These are phyloP conservation scores for Aethes cnicana DNA, from an alignment of 2,888 invertebrate genomes.

Conservation along the genomic window DNA sequence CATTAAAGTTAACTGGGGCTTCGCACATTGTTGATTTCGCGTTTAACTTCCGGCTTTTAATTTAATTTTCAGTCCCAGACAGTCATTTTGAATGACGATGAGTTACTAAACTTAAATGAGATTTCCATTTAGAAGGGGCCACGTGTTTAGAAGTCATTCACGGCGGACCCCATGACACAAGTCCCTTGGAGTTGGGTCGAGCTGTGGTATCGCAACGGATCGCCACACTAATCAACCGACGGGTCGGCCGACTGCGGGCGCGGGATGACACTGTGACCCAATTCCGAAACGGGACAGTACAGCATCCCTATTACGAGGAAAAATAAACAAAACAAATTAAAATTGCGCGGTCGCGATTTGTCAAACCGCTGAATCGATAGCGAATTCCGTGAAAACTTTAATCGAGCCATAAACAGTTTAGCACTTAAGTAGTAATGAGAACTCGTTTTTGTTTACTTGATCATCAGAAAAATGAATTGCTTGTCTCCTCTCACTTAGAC, in stretches of 20 bases:
- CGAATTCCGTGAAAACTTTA: background rate
- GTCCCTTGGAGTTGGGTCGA: conserved; percentile 30
- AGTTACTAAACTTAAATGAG: conserved; percentile 6
- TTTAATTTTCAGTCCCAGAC: background rate
- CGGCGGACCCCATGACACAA: conserved; percentile 37
- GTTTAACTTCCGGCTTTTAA: no score
- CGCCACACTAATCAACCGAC: no score
- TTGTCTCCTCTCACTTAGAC: no score
- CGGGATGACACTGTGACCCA: conserved; percentile 68
- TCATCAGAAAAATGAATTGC: no score
- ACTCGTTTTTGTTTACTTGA: conserved; percentile 16
- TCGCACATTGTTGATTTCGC: no score
- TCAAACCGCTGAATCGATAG: background rate
- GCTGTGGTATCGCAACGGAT: conserved; percentile 43
- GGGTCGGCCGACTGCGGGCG: conserved; percentile 45
- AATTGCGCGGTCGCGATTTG: background rate
- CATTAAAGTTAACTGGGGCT: no score
- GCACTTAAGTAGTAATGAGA: conserved; percentile 5
- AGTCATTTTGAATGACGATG: background rate
- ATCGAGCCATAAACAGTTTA: background rate
- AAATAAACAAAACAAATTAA: conserved; percentile 13
- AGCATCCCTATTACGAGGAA: conserved; percentile 15
- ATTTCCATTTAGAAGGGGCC: conserved; percentile 8
- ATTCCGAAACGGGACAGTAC: conserved; percentile 28
- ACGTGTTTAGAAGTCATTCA: conserved; percentile 31